Evolutionary conservation across 2,888 invertebrate genomes (phyloP).

Genomic region (Clistopyga incitator): DNA sequence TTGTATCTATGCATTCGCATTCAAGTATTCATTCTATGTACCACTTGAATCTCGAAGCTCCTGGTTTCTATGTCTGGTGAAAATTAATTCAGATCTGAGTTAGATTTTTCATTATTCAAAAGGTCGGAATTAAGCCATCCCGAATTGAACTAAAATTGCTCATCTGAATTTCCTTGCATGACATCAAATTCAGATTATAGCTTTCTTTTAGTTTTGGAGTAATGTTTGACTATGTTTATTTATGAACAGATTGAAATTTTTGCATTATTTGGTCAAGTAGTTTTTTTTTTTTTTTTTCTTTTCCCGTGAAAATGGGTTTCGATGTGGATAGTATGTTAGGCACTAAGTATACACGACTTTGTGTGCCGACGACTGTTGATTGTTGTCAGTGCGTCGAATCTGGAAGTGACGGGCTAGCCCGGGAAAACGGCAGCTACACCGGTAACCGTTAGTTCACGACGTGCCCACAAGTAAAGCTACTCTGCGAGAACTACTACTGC

Average conservation of each 20-base stretch:
- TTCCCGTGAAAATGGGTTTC: background rate
- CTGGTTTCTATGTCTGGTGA: background rate
- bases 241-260: background rate
- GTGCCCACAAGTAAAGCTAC: conserved; percentile 62
- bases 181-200: too few species aligned
- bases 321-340: background rate
- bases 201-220: too few species aligned
- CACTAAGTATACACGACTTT: background rate
- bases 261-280: background rate
- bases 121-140: too few species aligned
- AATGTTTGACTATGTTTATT: background rate
- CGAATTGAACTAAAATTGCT: too few species aligned
- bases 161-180: too few species aligned
- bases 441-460: conserved; percentile 65
- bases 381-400: conserved; percentile 36
- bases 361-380: background rate
- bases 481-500: conserved; percentile 48
- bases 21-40: background rate
- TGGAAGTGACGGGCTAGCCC: conserved; percentile 39
- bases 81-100: background rate
- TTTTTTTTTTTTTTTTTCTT: background rate
- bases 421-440: conserved; percentile 49
- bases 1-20: conserved; percentile 25
- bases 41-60: background rate
- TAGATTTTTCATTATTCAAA: background rate